Evolutionary conservation across 1,140 invertebrate genomes (phyloP).

Genomic region (Monochamus saltuarius): DNA sequence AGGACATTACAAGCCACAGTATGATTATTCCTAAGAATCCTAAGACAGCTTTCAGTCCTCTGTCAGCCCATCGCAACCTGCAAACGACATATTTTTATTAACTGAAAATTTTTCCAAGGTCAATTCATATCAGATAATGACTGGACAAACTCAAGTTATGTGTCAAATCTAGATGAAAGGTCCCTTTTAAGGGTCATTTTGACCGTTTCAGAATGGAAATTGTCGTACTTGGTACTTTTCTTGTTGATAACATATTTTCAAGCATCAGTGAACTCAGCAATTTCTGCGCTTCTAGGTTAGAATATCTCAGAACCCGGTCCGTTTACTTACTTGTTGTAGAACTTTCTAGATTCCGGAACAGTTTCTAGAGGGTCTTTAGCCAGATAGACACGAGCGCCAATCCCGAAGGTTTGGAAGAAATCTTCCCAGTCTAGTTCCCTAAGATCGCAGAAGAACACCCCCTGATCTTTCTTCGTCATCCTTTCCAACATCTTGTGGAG

Average conservation of each 20-base stretch:
- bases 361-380: conserved; percentile 71
- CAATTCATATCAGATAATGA: too few species aligned
- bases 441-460: conserved; percentile 70
- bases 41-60: conserved; percentile 49
- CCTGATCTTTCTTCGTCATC: conserved; percentile 60
- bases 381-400: conserved; percentile 66
- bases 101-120: too few species aligned
- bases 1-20: neutral
- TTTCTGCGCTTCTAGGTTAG: too few species aligned
- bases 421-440: conserved; percentile 65
- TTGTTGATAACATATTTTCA: too few species aligned
- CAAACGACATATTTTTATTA: conserved; percentile 48
- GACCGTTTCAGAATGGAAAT: neutral
- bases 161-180: neutral
- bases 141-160: conserved; percentile 3
- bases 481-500: conserved; percentile 58
- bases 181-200: neutral
- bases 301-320: too few species aligned
- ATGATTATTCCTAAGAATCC: neutral
- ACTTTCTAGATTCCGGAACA: conserved; percentile 59
- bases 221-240: too few species aligned
- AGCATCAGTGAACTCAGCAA: too few species aligned
- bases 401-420: conserved; percentile 66
- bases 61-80: conserved; percentile 57
- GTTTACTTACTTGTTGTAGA: conserved; percentile 58